A percentile compares a stretch with the other conserved stretches of the same genome.
Conservation (phyloP, 2,797 vertebrate genomes). For the Phylloscopus collybita region DNA sequence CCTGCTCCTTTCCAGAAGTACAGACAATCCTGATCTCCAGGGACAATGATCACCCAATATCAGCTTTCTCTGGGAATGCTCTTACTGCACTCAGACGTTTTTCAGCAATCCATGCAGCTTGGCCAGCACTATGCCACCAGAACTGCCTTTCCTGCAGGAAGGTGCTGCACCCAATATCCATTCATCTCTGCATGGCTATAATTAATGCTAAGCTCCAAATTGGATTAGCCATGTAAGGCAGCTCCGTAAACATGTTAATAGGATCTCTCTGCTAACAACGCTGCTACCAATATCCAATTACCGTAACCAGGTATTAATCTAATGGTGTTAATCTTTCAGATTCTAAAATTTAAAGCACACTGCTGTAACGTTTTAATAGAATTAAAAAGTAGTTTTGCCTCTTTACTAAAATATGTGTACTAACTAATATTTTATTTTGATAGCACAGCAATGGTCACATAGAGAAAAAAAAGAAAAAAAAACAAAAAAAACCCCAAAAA, state of each 20-base stretch:
- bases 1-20: not conserved
- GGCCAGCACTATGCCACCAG: not conserved
- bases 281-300: conserved; percentile 70
- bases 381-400: conserved; percentile 4
- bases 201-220: conserved; percentile 67
- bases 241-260: conserved; percentile 65
- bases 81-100: not conserved
- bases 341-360: conserved; percentile 33
- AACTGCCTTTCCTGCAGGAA: not conserved
- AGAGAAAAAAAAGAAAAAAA: not conserved
- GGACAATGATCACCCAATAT: not conserved
- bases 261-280: conserved; percentile 62
- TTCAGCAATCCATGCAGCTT: not conserved
- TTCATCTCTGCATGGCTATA: conserved; percentile 33
- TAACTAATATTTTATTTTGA: conserved; percentile 36
- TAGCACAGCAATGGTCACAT: not conserved
- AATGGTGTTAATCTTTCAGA: conserved; percentile 65
- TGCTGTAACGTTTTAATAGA: conserved; percentile 40
- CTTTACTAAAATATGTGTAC: not conserved
- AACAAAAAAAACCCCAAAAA: not conserved
- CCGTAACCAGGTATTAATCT: conserved; percentile 72
- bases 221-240: conserved; percentile 70
- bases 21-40: not conserved
- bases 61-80: not conserved
- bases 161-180: conserved; percentile 42